Percentiles rank a stretch among this genome's conserved stretches.
Conservation (phyloP, 2,888 invertebrate species). For the Scrobipalpa costella region DNA sequence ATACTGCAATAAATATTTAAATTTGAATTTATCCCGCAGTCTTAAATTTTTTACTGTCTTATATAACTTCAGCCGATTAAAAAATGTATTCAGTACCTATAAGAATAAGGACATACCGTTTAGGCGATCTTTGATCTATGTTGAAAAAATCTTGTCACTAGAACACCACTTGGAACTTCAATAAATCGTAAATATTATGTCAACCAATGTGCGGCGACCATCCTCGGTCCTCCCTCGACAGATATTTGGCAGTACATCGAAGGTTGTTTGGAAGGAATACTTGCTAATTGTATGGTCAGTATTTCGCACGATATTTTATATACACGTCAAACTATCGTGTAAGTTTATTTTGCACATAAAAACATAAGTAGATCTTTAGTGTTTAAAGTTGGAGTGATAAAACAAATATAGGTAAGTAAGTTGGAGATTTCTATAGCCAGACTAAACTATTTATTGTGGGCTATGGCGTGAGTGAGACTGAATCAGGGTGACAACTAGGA, state of each 20-base stretch:
- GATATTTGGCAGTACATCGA: slow-evolving; percentile 46
- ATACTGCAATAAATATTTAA: no score
- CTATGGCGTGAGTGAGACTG: no score
- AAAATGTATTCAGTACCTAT: no score
- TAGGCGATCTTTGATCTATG: background rate
- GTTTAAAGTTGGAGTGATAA: no score
- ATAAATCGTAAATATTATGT: background rate
- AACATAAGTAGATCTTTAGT: no score
- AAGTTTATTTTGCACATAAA: slow-evolving; percentile 11
- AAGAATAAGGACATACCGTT: background rate
- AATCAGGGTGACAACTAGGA: no score
- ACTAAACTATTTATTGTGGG: no score
- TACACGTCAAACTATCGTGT: slow-evolving; percentile 37
- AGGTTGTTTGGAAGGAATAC: slow-evolving; percentile 41
- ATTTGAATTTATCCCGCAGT: no score
- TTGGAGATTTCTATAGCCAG: no score
- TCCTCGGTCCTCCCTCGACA: slow-evolving; percentile 41
- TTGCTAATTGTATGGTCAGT: slow-evolving; percentile 63
- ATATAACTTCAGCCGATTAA: no score
- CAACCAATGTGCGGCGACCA: slow-evolving; percentile 33
- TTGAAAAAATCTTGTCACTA: background rate
- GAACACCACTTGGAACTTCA: background rate
- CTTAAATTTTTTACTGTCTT: no score
- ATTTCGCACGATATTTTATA: slow-evolving; percentile 57
- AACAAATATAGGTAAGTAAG: no score